Conservation (phyloP, 2,797 vertebrate species). For the Neosilurus hyrtlii region DNA sequence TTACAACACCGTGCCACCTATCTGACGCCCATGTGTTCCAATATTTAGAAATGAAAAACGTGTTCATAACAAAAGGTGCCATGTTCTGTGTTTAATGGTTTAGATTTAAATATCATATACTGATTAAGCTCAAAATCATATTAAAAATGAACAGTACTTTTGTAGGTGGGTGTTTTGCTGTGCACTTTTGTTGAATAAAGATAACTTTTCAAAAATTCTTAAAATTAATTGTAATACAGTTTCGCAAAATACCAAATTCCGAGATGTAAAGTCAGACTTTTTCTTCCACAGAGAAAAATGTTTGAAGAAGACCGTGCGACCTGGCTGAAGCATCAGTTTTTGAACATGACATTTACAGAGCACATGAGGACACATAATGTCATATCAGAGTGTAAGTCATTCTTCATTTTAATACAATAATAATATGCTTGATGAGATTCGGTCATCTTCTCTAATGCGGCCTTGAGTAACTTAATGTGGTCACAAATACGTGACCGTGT, state of each 20-base stretch:
- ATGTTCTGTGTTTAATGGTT: no score
- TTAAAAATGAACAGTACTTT: no score
- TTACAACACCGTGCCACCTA: no score
- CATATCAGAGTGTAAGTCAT: conserved; percentile 67
- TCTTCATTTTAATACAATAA: neutral
- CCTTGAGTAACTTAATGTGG: no score
- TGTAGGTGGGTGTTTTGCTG: no score
- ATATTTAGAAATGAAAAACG: no score
- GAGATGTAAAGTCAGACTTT: conserved; percentile 2
- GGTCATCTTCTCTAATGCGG: neutral
- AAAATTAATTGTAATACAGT: neutral
- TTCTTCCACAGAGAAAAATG: conserved; percentile 66
- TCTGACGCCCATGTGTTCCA: no score
- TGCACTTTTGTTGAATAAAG: neutral
- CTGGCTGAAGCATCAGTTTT: conserved; percentile 77
- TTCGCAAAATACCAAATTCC: neutral
- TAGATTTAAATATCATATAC: no score
- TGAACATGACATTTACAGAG: conserved; percentile 71
- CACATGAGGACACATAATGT: conserved; percentile 67
- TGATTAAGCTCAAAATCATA: no score
- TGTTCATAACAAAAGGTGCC: no score
- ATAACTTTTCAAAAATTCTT: neutral
- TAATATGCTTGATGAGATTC: neutral
- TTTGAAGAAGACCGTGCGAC: conserved; percentile 76
- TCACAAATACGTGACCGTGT: no score